These are phyloP conservation scores for Vollenhovia emeryi DNA, from an alignment of 1,140 invertebrate species.

Conservation along the genomic window DNA sequence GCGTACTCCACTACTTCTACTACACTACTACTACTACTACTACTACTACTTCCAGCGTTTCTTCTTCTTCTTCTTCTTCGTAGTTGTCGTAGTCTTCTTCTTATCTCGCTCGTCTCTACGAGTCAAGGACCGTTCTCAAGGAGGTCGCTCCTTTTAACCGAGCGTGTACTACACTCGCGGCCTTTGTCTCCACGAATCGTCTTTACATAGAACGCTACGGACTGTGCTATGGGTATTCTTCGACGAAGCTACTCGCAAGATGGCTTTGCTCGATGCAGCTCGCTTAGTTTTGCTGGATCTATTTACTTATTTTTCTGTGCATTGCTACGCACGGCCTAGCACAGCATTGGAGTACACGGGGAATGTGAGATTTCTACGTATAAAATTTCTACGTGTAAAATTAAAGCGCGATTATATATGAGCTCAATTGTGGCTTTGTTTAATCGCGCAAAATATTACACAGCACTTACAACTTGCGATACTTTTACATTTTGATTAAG, in stretches of 20 bases:
- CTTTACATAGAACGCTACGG: slow-evolving; percentile 45
- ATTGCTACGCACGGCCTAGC: neutral
- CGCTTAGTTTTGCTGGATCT: neutral
- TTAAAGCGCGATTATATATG: neutral
- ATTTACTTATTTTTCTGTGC: neutral
- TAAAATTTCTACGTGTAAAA: neutral
- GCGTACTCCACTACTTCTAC: slow-evolving; percentile 70
- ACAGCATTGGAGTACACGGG: neutral
- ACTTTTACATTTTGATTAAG: neutral
- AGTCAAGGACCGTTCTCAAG: slow-evolving; percentile 86
- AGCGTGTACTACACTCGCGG: slow-evolving; percentile 61
- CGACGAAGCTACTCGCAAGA: neutral
- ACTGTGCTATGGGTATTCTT: neutral
- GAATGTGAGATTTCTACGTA: neutral
- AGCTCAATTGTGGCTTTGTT: neutral
- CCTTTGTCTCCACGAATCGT: slow-evolving; percentile 69
- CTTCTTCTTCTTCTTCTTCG: slow-evolving; percentile 66
- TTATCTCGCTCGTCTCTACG: slow-evolving; percentile 73
- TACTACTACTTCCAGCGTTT: slow-evolving; percentile 68
- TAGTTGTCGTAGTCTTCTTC: slow-evolving; percentile 53
- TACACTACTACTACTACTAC: slow-evolving; percentile 71
- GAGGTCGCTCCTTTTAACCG: slow-evolving; percentile 82
- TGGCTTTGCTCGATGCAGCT: neutral
- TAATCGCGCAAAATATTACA: neutral
- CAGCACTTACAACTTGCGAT: neutral